Base-by-base conservation (phyloP, 1,140 invertebrate species). In the Galleria mellonella region DNA sequence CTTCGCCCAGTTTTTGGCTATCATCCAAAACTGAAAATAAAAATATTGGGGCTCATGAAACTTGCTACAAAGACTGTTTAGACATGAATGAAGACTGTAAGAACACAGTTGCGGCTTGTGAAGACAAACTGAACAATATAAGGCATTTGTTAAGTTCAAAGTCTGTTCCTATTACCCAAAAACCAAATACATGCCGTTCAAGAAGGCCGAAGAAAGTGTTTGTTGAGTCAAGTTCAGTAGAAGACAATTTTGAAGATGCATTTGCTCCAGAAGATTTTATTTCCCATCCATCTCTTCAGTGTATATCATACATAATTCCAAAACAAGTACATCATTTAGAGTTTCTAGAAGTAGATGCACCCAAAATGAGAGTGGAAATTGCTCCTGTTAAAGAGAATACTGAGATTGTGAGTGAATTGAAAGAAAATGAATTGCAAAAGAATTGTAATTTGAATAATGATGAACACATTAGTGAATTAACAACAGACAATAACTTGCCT, bases 161-260 rank as follows among this genome's bases (percentile, higher is more conserved):
- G 33, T 43, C 50, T 30, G 48, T 38, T 17, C 35, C 13, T 9
- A 37, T 17, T 29, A 46, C 32, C 36, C 54, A 53, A 30, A 43
- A 41, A 29, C 44, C 36, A 47, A 13, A 12, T 14, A 27, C 41
- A 41, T 53, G 53, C 32, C 37, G 43, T 12, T 15, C 37, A 12
- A 56, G 45, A 23, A 41, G 54, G n/a, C 59, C 70, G 5, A 57
- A 45, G 32, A 59, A 55, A 43, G 58, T 53, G 0, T 72, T 72
- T 50, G 48, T 68, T 12, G 69, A 78, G 13, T 32, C 65, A 0
- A 47, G 48, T 14, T 72, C 62, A 0, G 50, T 69, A 5, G 68
- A 74, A 42, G 70, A 79, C 9, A 43, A 41, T 9, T 82, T 72
- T 45, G 69, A 77, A 63, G 75, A 82, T 66, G 73, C 73, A 0